Percentiles rank a stretch among this genome's conserved stretches.
Evolutionary conservation across 2,888 invertebrate genomes (phyloP).

Genomic region (Mesorhabditis belari): DNA sequence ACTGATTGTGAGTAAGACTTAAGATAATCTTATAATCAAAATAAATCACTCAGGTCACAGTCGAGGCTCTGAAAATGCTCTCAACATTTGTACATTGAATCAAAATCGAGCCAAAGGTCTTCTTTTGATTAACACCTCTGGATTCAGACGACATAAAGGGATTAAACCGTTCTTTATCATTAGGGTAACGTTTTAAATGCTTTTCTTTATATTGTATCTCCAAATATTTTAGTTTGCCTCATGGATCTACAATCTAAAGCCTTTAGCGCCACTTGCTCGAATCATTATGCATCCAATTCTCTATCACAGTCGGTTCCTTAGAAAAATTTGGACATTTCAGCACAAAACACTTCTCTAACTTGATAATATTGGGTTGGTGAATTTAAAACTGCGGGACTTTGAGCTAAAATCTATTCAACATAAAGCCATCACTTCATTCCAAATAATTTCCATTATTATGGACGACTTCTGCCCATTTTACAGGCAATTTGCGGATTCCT

Average conservation of each 20-base stretch:
- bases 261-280: neutral
- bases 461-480: too few relatives aligned
- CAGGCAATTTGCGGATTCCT: too few relatives aligned
- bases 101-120: neutral
- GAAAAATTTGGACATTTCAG: too few relatives aligned
- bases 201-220: neutral
- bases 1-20: too few relatives aligned
- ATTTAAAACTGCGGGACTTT: too few relatives aligned
- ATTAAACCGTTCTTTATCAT: neutral
- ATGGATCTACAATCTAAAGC: neutral
- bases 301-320: neutral
- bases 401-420: too few relatives aligned
- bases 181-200: neutral
- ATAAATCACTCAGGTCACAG: neutral
- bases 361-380: too few relatives aligned
- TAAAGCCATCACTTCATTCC: too few relatives aligned
- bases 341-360: too few relatives aligned
- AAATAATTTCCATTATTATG: too few relatives aligned
- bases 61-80: conserved; percentile 1
- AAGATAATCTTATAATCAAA: neutral
- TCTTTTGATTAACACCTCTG: neutral
- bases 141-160: neutral
- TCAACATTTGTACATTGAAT: neutral
- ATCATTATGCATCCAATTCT: neutral
- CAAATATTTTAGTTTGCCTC: neutral